These are phyloP conservation scores for Nomada fabriciana DNA, from an alignment of 2,888 invertebrate species.

Conservation along the genomic window DNA sequence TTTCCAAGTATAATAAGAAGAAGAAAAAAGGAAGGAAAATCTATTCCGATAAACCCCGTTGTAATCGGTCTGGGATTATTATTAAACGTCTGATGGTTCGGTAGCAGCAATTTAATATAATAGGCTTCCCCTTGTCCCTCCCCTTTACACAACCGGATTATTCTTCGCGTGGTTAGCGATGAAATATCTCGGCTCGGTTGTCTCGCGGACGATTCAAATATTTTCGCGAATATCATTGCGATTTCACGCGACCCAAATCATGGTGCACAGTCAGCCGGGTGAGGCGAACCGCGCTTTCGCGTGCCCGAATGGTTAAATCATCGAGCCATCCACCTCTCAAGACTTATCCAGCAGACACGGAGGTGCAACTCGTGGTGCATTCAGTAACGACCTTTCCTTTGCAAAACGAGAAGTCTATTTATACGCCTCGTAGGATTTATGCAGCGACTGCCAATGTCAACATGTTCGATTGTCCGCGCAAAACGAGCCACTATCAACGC, in stretches of 20 bases:
- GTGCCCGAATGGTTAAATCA: conserved; percentile 43
- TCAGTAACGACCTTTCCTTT: conserved; percentile 61
- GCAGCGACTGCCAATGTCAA: conserved; percentile 65
- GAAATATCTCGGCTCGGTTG: background rate
- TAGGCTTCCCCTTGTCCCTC: background rate
- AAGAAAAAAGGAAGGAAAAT: conserved; percentile 10
- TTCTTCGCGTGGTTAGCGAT: background rate
- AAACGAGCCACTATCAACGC: conserved; percentile 52
- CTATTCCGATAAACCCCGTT: conserved; percentile 36
- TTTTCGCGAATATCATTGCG: conserved; percentile 4
- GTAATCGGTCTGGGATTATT: conserved; percentile 24
- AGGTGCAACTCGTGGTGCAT: conserved; percentile 55
- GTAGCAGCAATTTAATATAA: conserved; percentile 13
- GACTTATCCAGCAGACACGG: conserved; percentile 18
- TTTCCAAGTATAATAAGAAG: conserved; percentile 6
- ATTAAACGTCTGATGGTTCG: conserved; percentile 31
- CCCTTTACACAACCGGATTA: background rate
- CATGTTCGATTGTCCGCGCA: conserved; percentile 64
- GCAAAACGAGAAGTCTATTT: conserved; percentile 63
- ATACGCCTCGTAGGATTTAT: conserved; percentile 61
- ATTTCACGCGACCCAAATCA: conserved; percentile 31
- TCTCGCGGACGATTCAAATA: conserved; percentile 9
- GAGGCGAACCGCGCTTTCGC: conserved; percentile 35
- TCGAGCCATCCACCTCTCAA: conserved; percentile 42
- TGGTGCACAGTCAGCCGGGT: conserved; percentile 9